phyloP scores from a whole-genome alignment of 1,140 invertebrate genomes.

The Centruroides sculpturatus region DNA sequence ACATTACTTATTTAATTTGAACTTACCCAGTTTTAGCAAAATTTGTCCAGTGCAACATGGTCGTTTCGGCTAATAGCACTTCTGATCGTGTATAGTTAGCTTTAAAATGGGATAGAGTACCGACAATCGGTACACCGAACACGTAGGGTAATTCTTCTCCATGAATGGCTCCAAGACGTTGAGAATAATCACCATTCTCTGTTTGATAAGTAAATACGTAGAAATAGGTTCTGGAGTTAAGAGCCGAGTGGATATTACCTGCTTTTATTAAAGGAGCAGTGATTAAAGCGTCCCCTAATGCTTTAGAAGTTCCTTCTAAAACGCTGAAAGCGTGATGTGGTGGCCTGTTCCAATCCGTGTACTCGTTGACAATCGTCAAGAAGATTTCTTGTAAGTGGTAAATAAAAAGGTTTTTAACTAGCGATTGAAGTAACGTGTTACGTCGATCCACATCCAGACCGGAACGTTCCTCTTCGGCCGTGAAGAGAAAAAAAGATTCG shows the following conservation, averaged over 20 bases:
- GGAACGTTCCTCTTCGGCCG: conserved; percentile 74
- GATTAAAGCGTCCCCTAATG: conserved; percentile 32
- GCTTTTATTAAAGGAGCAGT: conserved; percentile 33
- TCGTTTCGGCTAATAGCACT: conserved; percentile 69
- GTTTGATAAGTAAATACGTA: conserved; percentile 44
- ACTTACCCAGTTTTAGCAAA: conserved; percentile 85
- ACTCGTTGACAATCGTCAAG: conserved; percentile 92
- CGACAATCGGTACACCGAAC: conserved; percentile 67
- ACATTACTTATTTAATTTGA: not conserved
- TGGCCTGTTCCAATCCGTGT: conserved; percentile 89
- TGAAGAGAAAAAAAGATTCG: conserved; percentile 76
- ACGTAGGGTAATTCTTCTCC: conserved; percentile 86
- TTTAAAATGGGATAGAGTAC: conserved; percentile 54
- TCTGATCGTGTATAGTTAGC: conserved; percentile 82
- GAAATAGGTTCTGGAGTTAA: conserved; percentile 22
- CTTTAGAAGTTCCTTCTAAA: conserved; percentile 44
- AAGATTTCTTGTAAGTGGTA: conserved; percentile 57
- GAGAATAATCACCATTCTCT: conserved; percentile 48
- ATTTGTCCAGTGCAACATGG: conserved; percentile 88
- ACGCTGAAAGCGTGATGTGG: conserved; percentile 83
- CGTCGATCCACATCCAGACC: conserved; percentile 80
- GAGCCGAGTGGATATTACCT: conserved; percentile 34
- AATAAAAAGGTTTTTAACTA: conserved; percentile 48
- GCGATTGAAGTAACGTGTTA: conserved; percentile 80
- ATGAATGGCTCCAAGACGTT: conserved; percentile 60